Conservation (phyloP, 2,113 vertebrate genomes). For the Odocoileus virginianus region DNA sequence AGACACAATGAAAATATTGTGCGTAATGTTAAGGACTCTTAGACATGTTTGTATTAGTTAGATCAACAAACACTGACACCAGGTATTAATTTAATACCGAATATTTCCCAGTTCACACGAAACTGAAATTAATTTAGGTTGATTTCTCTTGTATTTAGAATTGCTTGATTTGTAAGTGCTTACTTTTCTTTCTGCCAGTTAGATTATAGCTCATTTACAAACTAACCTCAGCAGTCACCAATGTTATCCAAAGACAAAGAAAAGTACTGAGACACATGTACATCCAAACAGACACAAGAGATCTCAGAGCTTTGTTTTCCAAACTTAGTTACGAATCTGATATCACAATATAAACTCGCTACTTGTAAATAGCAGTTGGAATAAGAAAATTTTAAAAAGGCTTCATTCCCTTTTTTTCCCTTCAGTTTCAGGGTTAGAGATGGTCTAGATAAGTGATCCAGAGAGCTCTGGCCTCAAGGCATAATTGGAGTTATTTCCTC, state of each 20-base stretch:
- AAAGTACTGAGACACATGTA: fast-evolving
- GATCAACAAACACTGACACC: background rate
- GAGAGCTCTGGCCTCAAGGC: background rate
- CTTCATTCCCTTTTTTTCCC: background rate
- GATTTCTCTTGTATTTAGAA: background rate
- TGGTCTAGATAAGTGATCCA: background rate
- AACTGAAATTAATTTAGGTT: background rate
- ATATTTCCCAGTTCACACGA: background rate
- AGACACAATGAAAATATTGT: background rate
- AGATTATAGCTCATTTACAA: background rate
- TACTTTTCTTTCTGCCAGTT: background rate
- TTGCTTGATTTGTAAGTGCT: background rate
- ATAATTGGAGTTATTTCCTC: background rate
- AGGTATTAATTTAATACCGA: background rate
- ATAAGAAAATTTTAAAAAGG: background rate
- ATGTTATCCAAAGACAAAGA: background rate
- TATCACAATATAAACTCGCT: background rate
- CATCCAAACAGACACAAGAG: background rate
- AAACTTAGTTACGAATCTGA: background rate
- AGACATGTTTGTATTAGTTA: background rate
- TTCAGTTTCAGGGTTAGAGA: background rate
- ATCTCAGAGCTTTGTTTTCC: background rate
- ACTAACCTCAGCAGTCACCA: background rate
- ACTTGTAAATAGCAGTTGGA: background rate
- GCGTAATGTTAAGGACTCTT: background rate